Evolutionary conservation across 2,888 invertebrate species (phyloP), one percentile per base, ranked within the genome.

Genomic region (Hyalella azteca): DNA sequence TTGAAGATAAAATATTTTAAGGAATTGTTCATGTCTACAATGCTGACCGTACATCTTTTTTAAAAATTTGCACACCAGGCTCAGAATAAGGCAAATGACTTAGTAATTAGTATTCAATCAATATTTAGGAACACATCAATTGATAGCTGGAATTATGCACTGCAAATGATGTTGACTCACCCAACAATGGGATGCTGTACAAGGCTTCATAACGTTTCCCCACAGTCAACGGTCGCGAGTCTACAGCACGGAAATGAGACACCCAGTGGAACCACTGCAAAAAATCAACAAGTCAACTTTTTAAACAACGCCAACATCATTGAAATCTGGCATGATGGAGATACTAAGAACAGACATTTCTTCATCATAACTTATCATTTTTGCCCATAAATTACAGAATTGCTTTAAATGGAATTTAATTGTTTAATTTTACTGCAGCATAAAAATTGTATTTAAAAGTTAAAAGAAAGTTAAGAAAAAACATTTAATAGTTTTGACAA

Each of bases 221-320:
- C 5, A 81, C 48, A 22, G 81, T 79, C 0, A 83, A 48, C 3
- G 83, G 83, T 11, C 83, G 78, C 29, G 80, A 80, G 78, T 83
- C 83, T 15, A 81, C 81, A 59, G 81, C 78, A 54, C 81, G 80
- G 78, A 83, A 81, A 4, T 77, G 78, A 2, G 83, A 81, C 22
- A 83, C 79, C 83, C 81, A 80, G 4, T 79, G 80, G 76, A 83
- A 83, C 83, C 83, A 83, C 83, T 83, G 83, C 66, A 66, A 66
- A 4, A 36, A 15, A 54, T 36, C 19, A 22, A n/a, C 15, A 36
- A 1, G 11, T 36, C 15, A 45, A 45, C 45, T 45, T 9, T 15
- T 11, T 45, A 11, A 45, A 11, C 11, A 45, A 45, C 9, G 45
- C 11, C 11, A 45, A 9, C 45, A 45, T n/a, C 45, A 45, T 15